Evolutionary conservation across 2,113 vertebrate genomes (phyloP).

Genomic region (Tychaedon coryphoeus): DNA sequence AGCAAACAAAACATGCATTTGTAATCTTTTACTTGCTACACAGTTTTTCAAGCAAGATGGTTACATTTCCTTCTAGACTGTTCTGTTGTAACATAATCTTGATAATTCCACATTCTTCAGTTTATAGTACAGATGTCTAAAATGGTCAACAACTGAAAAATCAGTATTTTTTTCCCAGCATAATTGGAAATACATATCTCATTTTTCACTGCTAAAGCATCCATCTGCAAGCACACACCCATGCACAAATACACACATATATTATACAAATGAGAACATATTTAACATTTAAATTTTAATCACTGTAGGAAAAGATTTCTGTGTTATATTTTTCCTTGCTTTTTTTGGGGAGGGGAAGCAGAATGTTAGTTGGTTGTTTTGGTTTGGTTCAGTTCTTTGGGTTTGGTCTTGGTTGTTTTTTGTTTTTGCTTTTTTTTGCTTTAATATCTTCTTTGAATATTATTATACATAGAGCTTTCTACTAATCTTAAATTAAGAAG

Average conservation of each 20-base stretch:
- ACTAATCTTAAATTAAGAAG: not conserved
- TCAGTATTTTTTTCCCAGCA: not conserved
- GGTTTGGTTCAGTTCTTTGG: not conserved
- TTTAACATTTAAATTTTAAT: not conserved
- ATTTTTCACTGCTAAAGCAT: not conserved
- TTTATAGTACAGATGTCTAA: not conserved
- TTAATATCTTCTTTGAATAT: not conserved
- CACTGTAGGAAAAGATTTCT: not conserved
- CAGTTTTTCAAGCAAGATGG: not conserved
- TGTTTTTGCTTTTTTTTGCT: not conserved
- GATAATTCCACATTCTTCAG: not conserved
- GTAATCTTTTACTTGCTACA: not conserved
- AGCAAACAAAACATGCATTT: not conserved
- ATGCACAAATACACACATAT: not conserved
- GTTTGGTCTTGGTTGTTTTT: not conserved
- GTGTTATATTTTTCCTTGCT: not conserved
- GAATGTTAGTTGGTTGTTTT: too few relatives aligned
- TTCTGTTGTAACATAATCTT: not conserved
- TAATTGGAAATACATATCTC: not conserved
- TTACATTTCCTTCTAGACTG: not conserved
- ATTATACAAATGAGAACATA: not conserved
- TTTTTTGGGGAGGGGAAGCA: fast-evolving
- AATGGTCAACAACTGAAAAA: not conserved
- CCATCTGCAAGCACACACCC: not conserved
- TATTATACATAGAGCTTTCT: not conserved